Base-by-base conservation (phyloP, 2,888 invertebrate species). In the Parnassius orleans region DNA sequence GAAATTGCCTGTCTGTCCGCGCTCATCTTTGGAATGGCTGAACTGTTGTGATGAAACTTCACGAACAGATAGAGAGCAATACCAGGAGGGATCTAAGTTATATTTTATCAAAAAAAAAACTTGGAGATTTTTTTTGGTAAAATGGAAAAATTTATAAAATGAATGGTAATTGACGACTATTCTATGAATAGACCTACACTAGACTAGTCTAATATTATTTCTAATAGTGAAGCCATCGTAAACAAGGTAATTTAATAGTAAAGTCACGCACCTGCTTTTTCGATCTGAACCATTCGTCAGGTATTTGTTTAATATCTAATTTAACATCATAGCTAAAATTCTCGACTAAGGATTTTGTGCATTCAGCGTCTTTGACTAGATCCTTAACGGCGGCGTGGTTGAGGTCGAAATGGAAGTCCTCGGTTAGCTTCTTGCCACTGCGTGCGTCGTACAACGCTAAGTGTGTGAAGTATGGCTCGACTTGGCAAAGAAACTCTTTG, bases 381-480 rank as follows among this genome's bases (percentile, higher is more conserved):
- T 91, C 93, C 80, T 69, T 86, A n/a, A 96, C 95, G 66, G 94
- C 93, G 10, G 94, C 93, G 76, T 95, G 94, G 87, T 97, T 97
- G 14, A 97, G 92, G 82, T 97, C 96, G 77, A 97, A 97, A 83
- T 97, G 95, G 88, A 98, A 98, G 86, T 97, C 98, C 83, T 98
- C 98, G 2, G 98, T 96, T 68, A 99, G 92, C 87, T 98, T 98
- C 77, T 95, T 94, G 47, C 96, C 96, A 69, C 95, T 95, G 77
- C 95, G 95, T 9, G 96, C 96, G 91, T 99, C 99, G 84, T 97
- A 99, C 51, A 99, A 87, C 62, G 97, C 95, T 70, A 99, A 86
- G 55, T 96, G 95, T 19, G 98, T 95, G 79, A 96, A 96, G 87
- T 99, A 99, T 0, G 99, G 99, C 81, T 99, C 99, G 60, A 99